Base-by-base conservation (phyloP, 2,797 vertebrate genomes). In the Semotilus atromaculatus region DNA sequence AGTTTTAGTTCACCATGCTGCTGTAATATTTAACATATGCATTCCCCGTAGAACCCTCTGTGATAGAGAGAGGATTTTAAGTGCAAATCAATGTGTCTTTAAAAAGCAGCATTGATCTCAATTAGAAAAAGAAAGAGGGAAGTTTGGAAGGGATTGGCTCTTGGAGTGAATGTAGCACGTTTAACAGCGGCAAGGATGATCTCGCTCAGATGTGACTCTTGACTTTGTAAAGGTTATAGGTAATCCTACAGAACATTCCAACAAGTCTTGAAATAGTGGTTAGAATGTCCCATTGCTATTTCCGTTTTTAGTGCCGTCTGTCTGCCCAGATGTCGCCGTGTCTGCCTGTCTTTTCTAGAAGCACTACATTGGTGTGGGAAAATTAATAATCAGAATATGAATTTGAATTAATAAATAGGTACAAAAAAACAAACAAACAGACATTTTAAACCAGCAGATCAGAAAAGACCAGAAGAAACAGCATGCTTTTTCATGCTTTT, bases 61-160 rank as follows among this genome's bases (percentile, higher is more conserved):
- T 88, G 96, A 95, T 94, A 94, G 93, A 91, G 94, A 94, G 93
- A 95, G 83, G 83, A 94, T 95, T 95, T 97, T 94, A 95, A 96
- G 96, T 97, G 96, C 96, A 96, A 97, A 97, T 97, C 97, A 97
- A 95, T 97, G 96, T 94, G 93, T 97, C 94, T 96, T 96, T 19
- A 97, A 96, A 97, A 97, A 96, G 95, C 94, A 90, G 91, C 97
- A 96, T 96, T 96, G 96, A 96, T 98, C 95, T 95, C 93, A 93
- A 95, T 95, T 96, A 96, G 94, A 94, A 95, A 85, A 87, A 80
- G 43, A 87, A 88, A 79, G 79, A 86, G 80, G 84, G 83, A 88
- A 96, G 94, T 96, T 95, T 95, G 94, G 95, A 96, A 94, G 92
- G 92, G 92, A 95, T 93, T 93, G 91, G 92, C 90, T 95, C 95